A percentile compares a stretch with the other conserved stretches of the same genome.
Conservation (phyloP, 2,797 vertebrate species). For the Ibycter americanus region DNA sequence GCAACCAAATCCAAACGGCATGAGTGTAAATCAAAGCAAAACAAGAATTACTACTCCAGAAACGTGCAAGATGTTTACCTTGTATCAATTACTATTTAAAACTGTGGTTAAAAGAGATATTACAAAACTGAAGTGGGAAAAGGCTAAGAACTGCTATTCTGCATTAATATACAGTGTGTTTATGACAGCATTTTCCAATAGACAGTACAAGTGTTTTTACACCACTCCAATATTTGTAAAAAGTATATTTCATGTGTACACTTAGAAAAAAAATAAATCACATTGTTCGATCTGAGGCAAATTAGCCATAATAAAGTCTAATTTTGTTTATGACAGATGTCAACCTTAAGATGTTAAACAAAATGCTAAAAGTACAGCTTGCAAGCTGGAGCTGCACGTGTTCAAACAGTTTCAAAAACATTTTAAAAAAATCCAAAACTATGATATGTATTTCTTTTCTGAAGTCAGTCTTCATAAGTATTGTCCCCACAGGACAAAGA, state of each 20-base stretch:
- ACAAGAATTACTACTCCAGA: slow-evolving; percentile 70
- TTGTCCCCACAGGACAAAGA: slow-evolving; percentile 43
- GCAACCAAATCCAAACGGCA: slow-evolving; percentile 68
- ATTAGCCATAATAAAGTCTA: slow-evolving; percentile 61
- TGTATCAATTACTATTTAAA: slow-evolving; percentile 65
- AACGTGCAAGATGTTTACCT: slow-evolving; percentile 73
- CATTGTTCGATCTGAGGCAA: slow-evolving; percentile 65
- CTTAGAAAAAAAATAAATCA: slow-evolving; percentile 47
- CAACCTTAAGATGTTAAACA: slow-evolving; percentile 58
- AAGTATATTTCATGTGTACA: slow-evolving; percentile 69
- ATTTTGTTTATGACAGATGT: slow-evolving; percentile 42
- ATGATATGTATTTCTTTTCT: slow-evolving; percentile 49
- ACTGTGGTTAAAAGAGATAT: slow-evolving; percentile 56
- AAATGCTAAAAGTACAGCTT: slow-evolving; percentile 59
- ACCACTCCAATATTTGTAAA: slow-evolving; percentile 59
- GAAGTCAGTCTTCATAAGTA: slow-evolving; percentile 49
- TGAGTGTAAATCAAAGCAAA: slow-evolving; percentile 65
- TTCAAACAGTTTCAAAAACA: slow-evolving; percentile 53
- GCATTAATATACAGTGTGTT: slow-evolving; percentile 59
- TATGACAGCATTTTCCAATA: slow-evolving; percentile 55
- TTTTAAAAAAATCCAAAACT: slow-evolving; percentile 34
- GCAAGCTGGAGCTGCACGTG: slow-evolving; percentile 56
- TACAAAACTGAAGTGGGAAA: slow-evolving; percentile 57
- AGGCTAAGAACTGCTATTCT: slow-evolving; percentile 51
- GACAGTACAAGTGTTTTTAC: slow-evolving; percentile 66